phyloP scores from a whole-genome alignment of 2,113 vertebrate genomes.

The Oxyruncus cristatus region DNA sequence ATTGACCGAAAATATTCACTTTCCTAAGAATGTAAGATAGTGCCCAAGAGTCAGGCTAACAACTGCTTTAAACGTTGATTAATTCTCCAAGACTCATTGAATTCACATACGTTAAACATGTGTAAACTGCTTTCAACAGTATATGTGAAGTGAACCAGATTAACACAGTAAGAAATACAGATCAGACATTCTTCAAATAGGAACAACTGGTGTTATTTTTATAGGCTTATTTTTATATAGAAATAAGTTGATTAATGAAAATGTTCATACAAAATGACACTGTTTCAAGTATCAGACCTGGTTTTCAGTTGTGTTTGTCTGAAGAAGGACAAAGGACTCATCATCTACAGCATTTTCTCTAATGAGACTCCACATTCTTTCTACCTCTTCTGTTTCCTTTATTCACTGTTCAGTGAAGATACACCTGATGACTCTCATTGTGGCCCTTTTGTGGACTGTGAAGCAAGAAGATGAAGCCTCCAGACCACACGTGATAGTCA shows the following conservation, averaged over 20 bases:
- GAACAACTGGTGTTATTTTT: neutral
- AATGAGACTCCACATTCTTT: neutral
- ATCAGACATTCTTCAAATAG: neutral
- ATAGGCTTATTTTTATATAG: neutral
- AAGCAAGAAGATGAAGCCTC: neutral
- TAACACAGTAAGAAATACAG: neutral
- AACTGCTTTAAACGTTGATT: neutral
- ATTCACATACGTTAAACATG: neutral
- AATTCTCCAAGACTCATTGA: neutral
- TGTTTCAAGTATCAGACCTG: neutral
- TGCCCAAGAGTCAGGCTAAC: neutral
- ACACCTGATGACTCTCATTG: neutral
- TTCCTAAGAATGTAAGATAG: neutral
- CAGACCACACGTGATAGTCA: neutral
- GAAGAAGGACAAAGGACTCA: neutral
- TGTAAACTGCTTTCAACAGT: neutral
- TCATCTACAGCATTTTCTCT: neutral
- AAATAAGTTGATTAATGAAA: neutral
- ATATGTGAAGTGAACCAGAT: neutral
- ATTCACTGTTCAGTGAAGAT: neutral
- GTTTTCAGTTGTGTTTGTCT: neutral
- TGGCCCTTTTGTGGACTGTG: rapidly evolving
- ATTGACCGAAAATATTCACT: neutral
- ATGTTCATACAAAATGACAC: neutral
- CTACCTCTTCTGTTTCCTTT: neutral